Evolutionary conservation across 30 jellyfish, hydroid and myxozoan genomes (phyloP).

Genomic region (Catostylus mosaicus): DNA sequence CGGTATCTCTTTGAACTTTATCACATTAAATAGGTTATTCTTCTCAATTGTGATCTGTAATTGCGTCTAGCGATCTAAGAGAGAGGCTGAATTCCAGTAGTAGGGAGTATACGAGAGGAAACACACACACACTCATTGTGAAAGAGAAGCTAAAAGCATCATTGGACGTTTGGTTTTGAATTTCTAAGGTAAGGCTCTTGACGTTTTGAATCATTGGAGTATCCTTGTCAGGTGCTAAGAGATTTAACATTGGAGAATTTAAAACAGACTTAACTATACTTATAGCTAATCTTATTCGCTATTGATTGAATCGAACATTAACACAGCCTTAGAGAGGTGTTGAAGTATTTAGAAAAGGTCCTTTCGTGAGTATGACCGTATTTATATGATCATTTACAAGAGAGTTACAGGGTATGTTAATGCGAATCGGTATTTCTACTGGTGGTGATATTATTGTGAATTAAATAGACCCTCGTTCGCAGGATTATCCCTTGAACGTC

Average conservation of each 20-base stretch:
- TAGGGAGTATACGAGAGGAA: conserved; percentile 2
- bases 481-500: conserved; percentile 22
- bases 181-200: conserved; percentile 31
- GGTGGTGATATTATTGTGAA: conserved; percentile 51
- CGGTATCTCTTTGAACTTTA: conserved; percentile 86
- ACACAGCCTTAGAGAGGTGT: conserved; percentile 52
- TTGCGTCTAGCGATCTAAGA: conserved; percentile 77
- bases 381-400: conserved; percentile 38
- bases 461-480: conserved; percentile 19
- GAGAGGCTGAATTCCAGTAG: conserved; percentile 79
- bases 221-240: conserved; percentile 81
- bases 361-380: not conserved
- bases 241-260: conserved; percentile 71
- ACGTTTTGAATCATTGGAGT: conserved; percentile 19
- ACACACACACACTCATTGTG: conserved; percentile 7
- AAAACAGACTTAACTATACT: conserved; percentile 74
- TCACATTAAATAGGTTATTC: conserved; percentile 87
- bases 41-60: conserved; percentile 70
- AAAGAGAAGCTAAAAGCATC: not conserved
- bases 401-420: conserved; percentile 29
- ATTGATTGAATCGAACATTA: conserved; percentile 43
- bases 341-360: conserved; percentile 42
- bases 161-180: not conserved
- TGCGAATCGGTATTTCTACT: conserved; percentile 23
- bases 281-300: conserved; percentile 76